Evolutionary conservation across 2,113 vertebrate species (phyloP).

Genomic region (Anhinga anhinga): DNA sequence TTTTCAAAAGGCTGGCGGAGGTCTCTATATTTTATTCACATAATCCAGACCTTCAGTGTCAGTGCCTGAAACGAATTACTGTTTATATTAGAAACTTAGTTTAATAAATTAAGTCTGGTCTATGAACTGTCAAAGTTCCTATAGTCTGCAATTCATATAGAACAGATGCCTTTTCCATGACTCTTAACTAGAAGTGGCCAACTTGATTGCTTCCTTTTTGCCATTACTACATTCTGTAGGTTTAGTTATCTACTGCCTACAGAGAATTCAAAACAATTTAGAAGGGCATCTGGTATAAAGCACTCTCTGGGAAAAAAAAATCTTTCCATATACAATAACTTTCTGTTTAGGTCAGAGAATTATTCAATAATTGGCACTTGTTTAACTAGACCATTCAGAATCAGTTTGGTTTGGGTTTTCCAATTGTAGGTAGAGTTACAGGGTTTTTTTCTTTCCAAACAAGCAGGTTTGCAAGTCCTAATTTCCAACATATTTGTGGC

Average conservation of each 20-base stretch:
- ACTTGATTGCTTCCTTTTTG: constrained; percentile 91
- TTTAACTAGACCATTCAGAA: constrained; percentile 83
- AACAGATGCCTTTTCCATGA: constrained; percentile 87
- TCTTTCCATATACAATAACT: constrained; percentile 81
- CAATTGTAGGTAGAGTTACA: constrained; percentile 78
- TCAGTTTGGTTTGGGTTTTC: constrained; percentile 76
- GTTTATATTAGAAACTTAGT: constrained; percentile 99
- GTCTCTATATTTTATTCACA: constrained; percentile 81
- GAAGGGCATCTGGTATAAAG: constrained; percentile 92
- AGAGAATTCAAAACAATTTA: constrained; percentile 89
- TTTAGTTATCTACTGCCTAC: constrained; percentile 85
- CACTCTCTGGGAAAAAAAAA: constrained; percentile 61
- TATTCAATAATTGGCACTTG: constrained; percentile 90
- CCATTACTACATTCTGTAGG: constrained; percentile 78
- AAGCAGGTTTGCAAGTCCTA: constrained; percentile 70
- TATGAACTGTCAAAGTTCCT: constrained; percentile 88
- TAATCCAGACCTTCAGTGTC: constrained; percentile 96
- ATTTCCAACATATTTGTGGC: constrained; percentile 76
- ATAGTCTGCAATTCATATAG: constrained; percentile 85
- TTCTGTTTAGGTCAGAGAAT: constrained; percentile 86
- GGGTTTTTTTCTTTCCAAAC: constrained; percentile 54
- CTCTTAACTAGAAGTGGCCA: constrained; percentile 78
- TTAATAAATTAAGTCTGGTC: constrained; percentile 99
- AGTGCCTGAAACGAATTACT: constrained; percentile 97
- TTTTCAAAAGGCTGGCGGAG: constrained; percentile 60